phyloP scores from a whole-genome alignment of 2,797 vertebrate genomes.

The Thripadectes ignobilis region DNA sequence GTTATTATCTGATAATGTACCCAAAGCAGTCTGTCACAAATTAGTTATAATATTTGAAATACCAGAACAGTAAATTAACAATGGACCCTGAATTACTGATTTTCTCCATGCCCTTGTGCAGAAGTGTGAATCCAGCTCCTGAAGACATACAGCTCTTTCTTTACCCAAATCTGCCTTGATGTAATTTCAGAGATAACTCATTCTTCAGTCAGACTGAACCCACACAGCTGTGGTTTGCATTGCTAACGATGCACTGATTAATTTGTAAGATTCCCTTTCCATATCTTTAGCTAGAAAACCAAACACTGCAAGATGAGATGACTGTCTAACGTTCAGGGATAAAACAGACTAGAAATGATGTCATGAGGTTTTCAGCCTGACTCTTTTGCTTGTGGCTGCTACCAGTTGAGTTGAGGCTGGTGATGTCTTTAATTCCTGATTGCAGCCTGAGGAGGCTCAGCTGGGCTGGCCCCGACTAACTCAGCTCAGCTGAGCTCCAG shows the following conservation, averaged over 20 bases:
- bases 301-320: fast-evolving
- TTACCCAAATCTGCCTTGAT: not conserved
- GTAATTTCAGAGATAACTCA: not conserved
- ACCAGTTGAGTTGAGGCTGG: fast-evolving
- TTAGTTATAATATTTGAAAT: not conserved
- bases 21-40: not conserved
- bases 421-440: not conserved
- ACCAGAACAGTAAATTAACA: not conserved
- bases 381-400: not conserved
- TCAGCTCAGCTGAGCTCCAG: too few species aligned
- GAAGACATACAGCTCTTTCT: not conserved
- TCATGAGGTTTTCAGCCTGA: not conserved
- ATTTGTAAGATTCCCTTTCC: not conserved
- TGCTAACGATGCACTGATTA: not conserved
- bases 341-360: fast-evolving
- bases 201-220: not conserved
- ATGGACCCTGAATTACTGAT: too few species aligned
- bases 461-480: not conserved
- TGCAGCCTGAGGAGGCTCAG: not conserved
- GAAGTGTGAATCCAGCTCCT: not conserved
- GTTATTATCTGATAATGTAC: not conserved
- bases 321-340: not conserved
- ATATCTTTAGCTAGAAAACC: not conserved
- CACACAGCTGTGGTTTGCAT: not conserved
- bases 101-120: not conserved